phyloP scores from a whole-genome alignment of 2,797 vertebrate genomes.

The Pangasius larnaudii region DNA sequence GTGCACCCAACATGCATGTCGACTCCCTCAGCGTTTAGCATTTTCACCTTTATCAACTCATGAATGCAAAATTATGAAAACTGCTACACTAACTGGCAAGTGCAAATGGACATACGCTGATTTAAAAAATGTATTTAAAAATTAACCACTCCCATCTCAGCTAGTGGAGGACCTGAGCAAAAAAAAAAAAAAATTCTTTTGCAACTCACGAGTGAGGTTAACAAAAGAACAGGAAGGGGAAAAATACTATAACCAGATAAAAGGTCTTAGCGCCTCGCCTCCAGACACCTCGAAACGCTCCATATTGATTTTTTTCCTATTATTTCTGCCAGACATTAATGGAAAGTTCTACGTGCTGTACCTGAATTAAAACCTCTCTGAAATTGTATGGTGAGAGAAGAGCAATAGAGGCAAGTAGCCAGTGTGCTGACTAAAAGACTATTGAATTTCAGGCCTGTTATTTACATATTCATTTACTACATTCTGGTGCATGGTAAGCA shows the following conservation, averaged over 20 bases:
- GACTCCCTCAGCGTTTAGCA: constrained; percentile 53
- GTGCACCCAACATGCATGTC: constrained; percentile 55
- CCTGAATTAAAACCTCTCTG: constrained; percentile 78
- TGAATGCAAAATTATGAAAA: constrained; percentile 15
- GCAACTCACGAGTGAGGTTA: background rate
- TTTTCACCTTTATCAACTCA: constrained; percentile 32
- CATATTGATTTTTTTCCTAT: constrained; percentile 6
- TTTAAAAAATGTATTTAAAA: constrained; percentile 60
- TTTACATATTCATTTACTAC: constrained; percentile 74
- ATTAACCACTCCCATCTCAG: constrained; percentile 71
- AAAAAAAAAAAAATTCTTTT: background rate
- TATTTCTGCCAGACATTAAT: constrained; percentile 27
- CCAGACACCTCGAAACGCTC: background rate
- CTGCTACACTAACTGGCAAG: constrained; percentile 8
- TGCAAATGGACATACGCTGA: background rate
- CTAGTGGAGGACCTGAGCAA: constrained; percentile 71
- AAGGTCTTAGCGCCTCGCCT: background rate
- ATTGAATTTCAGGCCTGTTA: constrained; percentile 76
- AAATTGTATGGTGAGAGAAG: constrained; percentile 56
- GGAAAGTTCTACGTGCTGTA: constrained; percentile 45
- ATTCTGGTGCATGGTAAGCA: constrained; percentile 73
- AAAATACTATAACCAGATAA: background rate
- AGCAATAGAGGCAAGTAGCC: constrained; percentile 38
- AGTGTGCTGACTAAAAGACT: constrained; percentile 69
- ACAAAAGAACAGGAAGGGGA: background rate